phyloP scores from a whole-genome alignment of 2,113 vertebrate genomes.

The Cnemophilus loriae region DNA sequence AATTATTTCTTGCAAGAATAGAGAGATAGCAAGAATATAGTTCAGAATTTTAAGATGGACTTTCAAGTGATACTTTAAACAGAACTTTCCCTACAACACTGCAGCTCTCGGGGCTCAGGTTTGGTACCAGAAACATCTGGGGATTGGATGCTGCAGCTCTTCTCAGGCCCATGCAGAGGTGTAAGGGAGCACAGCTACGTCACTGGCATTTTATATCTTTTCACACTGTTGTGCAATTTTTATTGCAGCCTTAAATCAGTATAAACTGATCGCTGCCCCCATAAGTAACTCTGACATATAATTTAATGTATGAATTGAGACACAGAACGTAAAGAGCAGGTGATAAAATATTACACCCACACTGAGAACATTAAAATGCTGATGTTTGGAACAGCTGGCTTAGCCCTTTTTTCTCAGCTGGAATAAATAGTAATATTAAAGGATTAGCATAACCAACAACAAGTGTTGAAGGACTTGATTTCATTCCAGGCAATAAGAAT shows the following conservation, averaged over 20 bases:
- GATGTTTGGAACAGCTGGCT: slow-evolving; percentile 44
- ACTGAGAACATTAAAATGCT: slow-evolving; percentile 30
- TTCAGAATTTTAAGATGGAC: not conserved
- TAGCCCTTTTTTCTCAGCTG: slow-evolving; percentile 21
- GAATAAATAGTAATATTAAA: slow-evolving; percentile 53
- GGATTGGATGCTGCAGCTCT: not conserved
- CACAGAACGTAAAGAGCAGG: slow-evolving; percentile 51
- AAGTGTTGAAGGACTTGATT: slow-evolving; percentile 36
- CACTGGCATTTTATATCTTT: not conserved
- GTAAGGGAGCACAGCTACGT: not conserved
- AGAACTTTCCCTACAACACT: not conserved
- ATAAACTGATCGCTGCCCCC: not conserved
- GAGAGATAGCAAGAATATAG: not conserved
- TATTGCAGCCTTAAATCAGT: slow-evolving; percentile 62
- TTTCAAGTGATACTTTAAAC: not conserved
- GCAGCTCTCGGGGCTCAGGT: accelerated
- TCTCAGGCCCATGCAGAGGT: not conserved
- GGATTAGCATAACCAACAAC: slow-evolving; percentile 57
- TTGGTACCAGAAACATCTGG: not conserved
- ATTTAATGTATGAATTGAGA: slow-evolving; percentile 29
- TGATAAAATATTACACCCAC: slow-evolving; percentile 49
- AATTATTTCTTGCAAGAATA: not conserved
- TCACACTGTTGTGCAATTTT: slow-evolving; percentile 7
- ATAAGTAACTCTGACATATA: slow-evolving; percentile 11
- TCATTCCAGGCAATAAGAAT: not conserved